These are phyloP conservation scores for Urocitellus parryii DNA, from an alignment of 2,113 vertebrate genomes.

Conservation along the genomic window DNA sequence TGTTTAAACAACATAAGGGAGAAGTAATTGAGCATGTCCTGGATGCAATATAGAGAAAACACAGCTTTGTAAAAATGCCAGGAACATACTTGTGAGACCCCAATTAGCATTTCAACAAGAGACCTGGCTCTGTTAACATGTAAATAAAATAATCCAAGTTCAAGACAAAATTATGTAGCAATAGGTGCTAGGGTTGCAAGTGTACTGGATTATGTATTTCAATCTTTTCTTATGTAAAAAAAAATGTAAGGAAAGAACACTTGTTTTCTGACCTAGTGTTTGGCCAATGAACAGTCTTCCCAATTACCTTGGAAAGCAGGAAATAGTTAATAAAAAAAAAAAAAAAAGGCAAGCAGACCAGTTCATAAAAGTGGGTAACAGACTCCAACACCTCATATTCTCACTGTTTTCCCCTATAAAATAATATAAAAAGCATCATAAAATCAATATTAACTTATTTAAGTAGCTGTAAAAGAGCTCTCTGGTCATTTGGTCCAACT, in stretches of 20 bases:
- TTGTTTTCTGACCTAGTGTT: constrained; percentile 55
- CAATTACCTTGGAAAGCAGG: constrained; percentile 73
- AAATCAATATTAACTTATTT: constrained; percentile 84
- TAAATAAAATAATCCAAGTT: constrained; percentile 60
- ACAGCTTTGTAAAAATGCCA: not conserved
- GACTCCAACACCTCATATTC: constrained; percentile 83
- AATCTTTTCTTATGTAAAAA: not conserved
- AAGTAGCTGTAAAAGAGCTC: constrained; percentile 82
- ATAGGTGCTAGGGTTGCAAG: constrained; percentile 16
- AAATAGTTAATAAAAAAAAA: constrained; percentile 80
- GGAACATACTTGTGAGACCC: constrained; percentile 16
- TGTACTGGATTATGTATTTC: constrained; percentile 31
- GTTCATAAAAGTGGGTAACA: constrained; percentile 81
- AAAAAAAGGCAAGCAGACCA: constrained; percentile 65
- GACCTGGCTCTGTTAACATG: not conserved
- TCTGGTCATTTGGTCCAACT: constrained; percentile 74
- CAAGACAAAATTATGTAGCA: constrained; percentile 46
- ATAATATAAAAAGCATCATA: constrained; percentile 82
- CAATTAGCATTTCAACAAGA: constrained; percentile 49
- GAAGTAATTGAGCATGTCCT: constrained; percentile 17
- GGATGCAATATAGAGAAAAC: not conserved
- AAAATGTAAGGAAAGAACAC: not conserved
- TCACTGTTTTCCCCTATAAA: constrained; percentile 84
- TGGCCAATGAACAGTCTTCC: constrained; percentile 48
- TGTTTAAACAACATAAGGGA: not conserved